Evolutionary conservation across 92 coral and sea anemone genomes (phyloP), one percentile per base, ranked within the genome.

Genomic region (Parazoanthus atlanticus): DNA sequence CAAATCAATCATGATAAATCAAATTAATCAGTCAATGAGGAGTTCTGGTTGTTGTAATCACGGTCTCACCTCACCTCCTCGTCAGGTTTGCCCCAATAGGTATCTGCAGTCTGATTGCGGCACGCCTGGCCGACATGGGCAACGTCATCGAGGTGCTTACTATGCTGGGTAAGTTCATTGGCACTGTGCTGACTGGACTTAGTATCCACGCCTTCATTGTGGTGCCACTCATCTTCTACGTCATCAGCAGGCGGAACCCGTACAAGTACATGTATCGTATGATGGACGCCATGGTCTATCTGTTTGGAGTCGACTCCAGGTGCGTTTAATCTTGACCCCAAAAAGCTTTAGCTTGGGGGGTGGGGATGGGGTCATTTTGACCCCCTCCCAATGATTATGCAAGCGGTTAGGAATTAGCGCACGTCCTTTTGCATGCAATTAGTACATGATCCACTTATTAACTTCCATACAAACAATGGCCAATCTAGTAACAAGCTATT

Each of bases 31-130:
- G 38, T 5, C 38, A 36, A 36, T 36, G 4, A 36, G 4, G n/a
- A n/a, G n/a, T n/a, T n/a, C n/a, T n/a, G 1, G 38, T 36, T 36
- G 38, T 2, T 36, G 38, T 36, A 8, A 8, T 43, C 8, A 8
- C 47, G 11, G 9, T 43, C 47, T 43, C 47, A 43, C 11, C 47
- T 65, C 40, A 72, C 31, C 29, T 77, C 26, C 40, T 86, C 29
- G 43, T 13, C 85, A 86, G 96, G 96, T 91, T 91, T 67, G 91
- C 96, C 19, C 96, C 96, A 8, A 33, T 91, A 15, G 96, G 96
- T 58, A 93, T 93, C 74, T 93, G 93, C 79, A 93, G 96, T 65
- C 91, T 93, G 76, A 93, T 93, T 17, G 96, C 96, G 17, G 91
- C 93, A 76, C 91, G 92, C 82, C 85, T 93, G 67, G 96, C 96